Percentiles rank a stretch among this genome's conserved stretches.
Evolutionary conservation across 2,888 invertebrate genomes (phyloP).

Genomic region (Caenorhabditis panamensis): DNA sequence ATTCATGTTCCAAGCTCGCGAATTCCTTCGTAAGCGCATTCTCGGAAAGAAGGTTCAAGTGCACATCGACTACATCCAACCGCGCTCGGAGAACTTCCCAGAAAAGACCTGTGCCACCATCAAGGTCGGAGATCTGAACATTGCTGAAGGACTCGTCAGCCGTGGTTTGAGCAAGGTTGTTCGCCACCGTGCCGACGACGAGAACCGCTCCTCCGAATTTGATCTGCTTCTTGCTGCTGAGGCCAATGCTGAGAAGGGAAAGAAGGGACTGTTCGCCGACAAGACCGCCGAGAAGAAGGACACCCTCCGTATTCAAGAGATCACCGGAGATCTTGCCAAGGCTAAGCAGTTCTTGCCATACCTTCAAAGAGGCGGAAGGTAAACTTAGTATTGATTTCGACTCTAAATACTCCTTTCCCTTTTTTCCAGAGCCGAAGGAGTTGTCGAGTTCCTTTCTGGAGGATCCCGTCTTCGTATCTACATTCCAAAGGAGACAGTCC

Average conservation of each 20-base stretch:
- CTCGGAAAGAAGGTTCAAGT: constrained; percentile 92
- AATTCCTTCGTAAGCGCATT: constrained; percentile 94
- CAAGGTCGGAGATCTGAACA: constrained; percentile 85
- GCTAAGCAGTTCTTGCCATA: constrained; percentile 90
- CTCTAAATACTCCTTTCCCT: no score
- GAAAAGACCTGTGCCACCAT: constrained; percentile 96
- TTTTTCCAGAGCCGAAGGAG: constrained; percentile 89
- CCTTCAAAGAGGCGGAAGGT: constrained; percentile 89
- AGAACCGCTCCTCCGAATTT: constrained; percentile 88
- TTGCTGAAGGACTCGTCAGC: constrained; percentile 88
- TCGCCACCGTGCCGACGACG: constrained; percentile 93
- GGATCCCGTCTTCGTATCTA: constrained; percentile 94
- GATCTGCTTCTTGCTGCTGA: constrained; percentile 94
- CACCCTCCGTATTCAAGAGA: constrained; percentile 73
- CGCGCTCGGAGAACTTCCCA: constrained; percentile 92
- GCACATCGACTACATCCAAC: constrained; percentile 95
- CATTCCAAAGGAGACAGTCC: constrained; percentile 93
- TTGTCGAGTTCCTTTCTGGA: constrained; percentile 97
- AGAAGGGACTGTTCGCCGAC: constrained; percentile 88
- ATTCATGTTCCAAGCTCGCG: constrained; percentile 98
- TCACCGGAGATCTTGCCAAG: constrained; percentile 76
- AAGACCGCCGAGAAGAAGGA: constrained; percentile 70
- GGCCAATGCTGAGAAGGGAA: constrained; percentile 91
- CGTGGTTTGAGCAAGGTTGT: constrained; percentile 94
- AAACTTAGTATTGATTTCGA: neutral